These are phyloP conservation scores for Gouania willdenowi DNA, from an alignment of 2,797 vertebrate genomes.

Conservation along the genomic window DNA sequence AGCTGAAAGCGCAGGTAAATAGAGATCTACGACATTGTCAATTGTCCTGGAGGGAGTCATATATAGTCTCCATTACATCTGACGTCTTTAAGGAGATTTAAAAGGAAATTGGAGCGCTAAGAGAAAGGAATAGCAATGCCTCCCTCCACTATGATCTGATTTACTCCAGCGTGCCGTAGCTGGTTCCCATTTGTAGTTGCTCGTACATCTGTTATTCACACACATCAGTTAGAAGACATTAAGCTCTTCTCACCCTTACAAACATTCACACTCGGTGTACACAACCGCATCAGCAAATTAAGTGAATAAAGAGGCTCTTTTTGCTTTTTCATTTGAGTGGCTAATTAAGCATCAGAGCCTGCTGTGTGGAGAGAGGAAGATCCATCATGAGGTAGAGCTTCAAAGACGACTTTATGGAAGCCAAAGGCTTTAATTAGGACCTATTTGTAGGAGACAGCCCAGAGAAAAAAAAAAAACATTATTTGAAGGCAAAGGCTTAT, in stretches of 20 bases:
- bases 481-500: slow-evolving; percentile 59
- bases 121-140: too few species aligned
- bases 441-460: slow-evolving; percentile 66
- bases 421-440: slow-evolving; percentile 78
- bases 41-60: too few species aligned
- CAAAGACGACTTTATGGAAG: slow-evolving; percentile 74
- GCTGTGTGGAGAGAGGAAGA: slow-evolving; percentile 59
- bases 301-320: slow-evolving; percentile 69
- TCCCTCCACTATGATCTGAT: too few species aligned
- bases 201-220: slow-evolving; percentile 48
- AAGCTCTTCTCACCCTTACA: slow-evolving; percentile 56
- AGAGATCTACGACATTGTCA: too few species aligned
- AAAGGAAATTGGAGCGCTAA: too few species aligned
- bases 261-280: slow-evolving; percentile 43
- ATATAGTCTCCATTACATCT: too few species aligned
- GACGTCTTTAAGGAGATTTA: too few species aligned
- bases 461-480: slow-evolving; percentile 36
- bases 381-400: slow-evolving; percentile 75
- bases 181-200: slow-evolving; percentile 28
- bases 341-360: slow-evolving; percentile 72
- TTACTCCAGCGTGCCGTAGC: too few species aligned
- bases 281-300: slow-evolving; percentile 63
- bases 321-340: slow-evolving; percentile 63
- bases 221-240: slow-evolving; percentile 66
- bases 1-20: too few species aligned